phyloP scores from a whole-genome alignment of 2,888 invertebrate genomes.

The Drosophila sordidula region DNA sequence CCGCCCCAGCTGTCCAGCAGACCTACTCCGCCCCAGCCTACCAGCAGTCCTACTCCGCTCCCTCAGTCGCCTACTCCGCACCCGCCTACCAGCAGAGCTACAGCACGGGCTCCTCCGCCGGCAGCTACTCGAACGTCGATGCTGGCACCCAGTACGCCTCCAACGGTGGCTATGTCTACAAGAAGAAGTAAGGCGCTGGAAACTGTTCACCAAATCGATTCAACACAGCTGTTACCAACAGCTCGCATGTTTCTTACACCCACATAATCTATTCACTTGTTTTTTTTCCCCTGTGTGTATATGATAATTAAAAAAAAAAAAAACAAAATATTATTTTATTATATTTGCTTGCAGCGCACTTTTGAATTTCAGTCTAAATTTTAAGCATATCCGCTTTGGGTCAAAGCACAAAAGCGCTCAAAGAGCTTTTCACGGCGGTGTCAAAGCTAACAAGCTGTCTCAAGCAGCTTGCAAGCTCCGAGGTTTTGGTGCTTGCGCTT shows the following conservation, averaged over 20 bases:
- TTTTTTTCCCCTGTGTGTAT: constrained; percentile 39
- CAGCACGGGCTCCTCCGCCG: constrained; percentile 53
- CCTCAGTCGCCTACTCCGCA: constrained; percentile 44
- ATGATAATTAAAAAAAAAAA: constrained; percentile 36
- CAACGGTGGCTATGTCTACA: constrained; percentile 84
- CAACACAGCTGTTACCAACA: constrained; percentile 27
- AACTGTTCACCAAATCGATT: constrained; percentile 57
- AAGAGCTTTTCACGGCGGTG: constrained; percentile 2
- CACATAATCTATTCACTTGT: constrained; percentile 25
- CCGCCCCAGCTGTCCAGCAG: constrained; percentile 54
- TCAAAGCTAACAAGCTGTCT: constrained; percentile 9
- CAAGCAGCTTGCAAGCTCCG: not conserved
- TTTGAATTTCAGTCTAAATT: not conserved
- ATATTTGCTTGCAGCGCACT: not conserved
- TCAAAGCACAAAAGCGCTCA: constrained; percentile 9
- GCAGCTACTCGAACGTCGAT: constrained; percentile 62
- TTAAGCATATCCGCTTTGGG: not conserved
- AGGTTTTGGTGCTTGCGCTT: not conserved
- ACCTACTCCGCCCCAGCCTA: constrained; percentile 38
- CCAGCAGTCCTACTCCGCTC: constrained; percentile 29
- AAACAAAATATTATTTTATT: constrained; percentile 12
- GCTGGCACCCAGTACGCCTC: constrained; percentile 82
- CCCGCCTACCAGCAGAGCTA: constrained; percentile 44
- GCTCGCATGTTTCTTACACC: constrained; percentile 24
- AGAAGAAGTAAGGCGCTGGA: constrained; percentile 74